Evolutionary conservation across 2,113 vertebrate species (phyloP).

Genomic region (Bolborhynchus lineola): DNA sequence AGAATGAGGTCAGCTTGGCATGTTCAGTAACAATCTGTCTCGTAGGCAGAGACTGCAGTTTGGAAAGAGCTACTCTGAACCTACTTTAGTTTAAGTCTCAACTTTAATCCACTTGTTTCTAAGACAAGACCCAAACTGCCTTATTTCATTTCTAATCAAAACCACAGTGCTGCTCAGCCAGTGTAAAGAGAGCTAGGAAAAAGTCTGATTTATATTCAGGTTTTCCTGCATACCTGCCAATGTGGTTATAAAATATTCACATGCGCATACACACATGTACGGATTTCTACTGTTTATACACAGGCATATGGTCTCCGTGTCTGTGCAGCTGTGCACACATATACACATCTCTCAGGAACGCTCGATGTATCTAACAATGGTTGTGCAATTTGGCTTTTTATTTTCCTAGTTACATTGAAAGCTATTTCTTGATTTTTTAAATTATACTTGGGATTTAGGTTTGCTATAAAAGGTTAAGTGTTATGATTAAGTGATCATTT

Average conservation of each 20-base stretch:
- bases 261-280: not conserved
- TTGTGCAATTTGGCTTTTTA: not conserved
- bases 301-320: constrained; percentile 5
- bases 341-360: not conserved
- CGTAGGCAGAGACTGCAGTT: not conserved
- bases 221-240: constrained; percentile 28
- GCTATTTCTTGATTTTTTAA: not conserved
- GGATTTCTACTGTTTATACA: constrained; percentile 1
- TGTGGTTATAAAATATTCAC: not conserved
- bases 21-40: constrained; percentile 17
- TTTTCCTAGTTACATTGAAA: not conserved
- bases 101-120: constrained; percentile 4
- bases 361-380: not conserved
- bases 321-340: constrained; percentile 57
- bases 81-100: not conserved
- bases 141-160: not conserved
- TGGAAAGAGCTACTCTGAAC: not conserved
- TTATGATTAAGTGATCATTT: not conserved
- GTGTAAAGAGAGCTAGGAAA: not conserved
- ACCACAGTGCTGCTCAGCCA: not conserved
- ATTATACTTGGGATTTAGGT: not conserved
- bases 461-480: not conserved
- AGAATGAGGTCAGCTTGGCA: constrained; percentile 28
- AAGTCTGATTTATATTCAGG: not conserved
- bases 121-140: not conserved